Conservation (phyloP, 2,797 vertebrate genomes). For the Hippocampus kuda region DNA sequence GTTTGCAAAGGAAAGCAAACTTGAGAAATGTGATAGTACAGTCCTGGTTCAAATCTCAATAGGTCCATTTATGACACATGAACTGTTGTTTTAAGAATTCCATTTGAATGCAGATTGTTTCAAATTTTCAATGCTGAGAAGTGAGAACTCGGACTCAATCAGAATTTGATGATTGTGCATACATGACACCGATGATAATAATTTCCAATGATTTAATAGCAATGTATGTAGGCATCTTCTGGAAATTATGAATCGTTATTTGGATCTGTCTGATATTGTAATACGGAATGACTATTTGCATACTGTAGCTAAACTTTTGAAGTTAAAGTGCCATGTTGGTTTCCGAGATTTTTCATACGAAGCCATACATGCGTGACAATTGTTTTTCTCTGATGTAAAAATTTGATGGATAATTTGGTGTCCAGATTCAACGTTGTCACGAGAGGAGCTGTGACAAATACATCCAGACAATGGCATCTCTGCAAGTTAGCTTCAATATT, state of each 20-base stretch:
- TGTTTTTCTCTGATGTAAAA: background rate
- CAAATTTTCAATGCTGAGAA: background rate
- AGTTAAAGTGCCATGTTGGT: slow-evolving; percentile 48
- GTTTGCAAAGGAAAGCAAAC: slow-evolving; percentile 8
- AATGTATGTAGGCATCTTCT: background rate
- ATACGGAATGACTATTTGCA: background rate
- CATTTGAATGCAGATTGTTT: background rate
- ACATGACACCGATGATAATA: background rate
- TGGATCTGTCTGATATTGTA: background rate
- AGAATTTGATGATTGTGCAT: slow-evolving; percentile 7
- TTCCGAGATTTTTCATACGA: slow-evolving; percentile 17
- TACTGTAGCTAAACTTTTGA: slow-evolving; percentile 11
- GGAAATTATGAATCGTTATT: background rate
- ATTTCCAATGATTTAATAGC: background rate
- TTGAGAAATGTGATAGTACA: slow-evolving; percentile 3
- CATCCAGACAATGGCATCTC: background rate
- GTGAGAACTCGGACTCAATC: background rate
- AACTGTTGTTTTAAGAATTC: slow-evolving; percentile 3
- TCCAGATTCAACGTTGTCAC: slow-evolving; percentile 5
- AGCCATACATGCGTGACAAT: background rate
- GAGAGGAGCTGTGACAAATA: slow-evolving; percentile 2
- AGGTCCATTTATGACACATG: background rate
- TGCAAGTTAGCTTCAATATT: slow-evolving; percentile 17
- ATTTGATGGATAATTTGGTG: background rate
- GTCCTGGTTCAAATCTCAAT: slow-evolving; percentile 5